Conservation (phyloP, 2,113 vertebrate genomes). For the Meriones unguiculatus region DNA sequence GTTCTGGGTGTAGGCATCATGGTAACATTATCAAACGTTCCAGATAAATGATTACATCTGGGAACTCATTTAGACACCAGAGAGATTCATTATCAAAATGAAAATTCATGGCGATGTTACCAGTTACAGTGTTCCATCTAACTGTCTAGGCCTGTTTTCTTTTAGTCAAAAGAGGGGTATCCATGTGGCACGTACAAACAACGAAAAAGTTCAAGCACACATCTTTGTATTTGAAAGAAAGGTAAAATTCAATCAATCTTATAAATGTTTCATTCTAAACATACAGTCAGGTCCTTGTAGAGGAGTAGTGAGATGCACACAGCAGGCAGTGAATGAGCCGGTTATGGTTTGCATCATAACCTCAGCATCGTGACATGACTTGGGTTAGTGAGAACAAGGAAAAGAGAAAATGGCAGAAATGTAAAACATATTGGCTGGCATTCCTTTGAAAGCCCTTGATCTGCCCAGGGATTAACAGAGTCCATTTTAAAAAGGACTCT, state of each 20-base stretch:
- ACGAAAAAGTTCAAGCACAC: constrained; percentile 4
- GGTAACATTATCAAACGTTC: constrained; percentile 52
- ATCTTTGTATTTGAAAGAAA: constrained; percentile 57
- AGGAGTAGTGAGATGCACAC: background rate
- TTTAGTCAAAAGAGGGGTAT: constrained; percentile 19
- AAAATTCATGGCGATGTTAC: background rate
- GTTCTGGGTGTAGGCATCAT: background rate
- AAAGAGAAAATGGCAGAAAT: background rate
- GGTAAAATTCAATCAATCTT: constrained; percentile 54
- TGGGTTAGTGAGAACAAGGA: constrained; percentile 1
- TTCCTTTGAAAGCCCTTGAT: background rate
- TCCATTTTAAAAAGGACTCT: background rate
- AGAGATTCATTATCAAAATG: constrained; percentile 20
- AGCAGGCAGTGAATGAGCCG: background rate
- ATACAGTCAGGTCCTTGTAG: background rate
- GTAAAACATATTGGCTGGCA: background rate
- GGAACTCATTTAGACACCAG: constrained; percentile 3
- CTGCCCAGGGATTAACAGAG: background rate
- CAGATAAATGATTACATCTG: constrained; percentile 20
- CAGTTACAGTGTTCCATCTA: background rate
- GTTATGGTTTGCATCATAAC: constrained; percentile 7
- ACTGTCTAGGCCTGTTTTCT: background rate
- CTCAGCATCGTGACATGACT: background rate
- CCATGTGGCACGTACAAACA: background rate
- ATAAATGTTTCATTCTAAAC: constrained; percentile 9